Evolutionary conservation across 2,888 invertebrate genomes (phyloP).

Genomic region (Allolobophora icterica): DNA sequence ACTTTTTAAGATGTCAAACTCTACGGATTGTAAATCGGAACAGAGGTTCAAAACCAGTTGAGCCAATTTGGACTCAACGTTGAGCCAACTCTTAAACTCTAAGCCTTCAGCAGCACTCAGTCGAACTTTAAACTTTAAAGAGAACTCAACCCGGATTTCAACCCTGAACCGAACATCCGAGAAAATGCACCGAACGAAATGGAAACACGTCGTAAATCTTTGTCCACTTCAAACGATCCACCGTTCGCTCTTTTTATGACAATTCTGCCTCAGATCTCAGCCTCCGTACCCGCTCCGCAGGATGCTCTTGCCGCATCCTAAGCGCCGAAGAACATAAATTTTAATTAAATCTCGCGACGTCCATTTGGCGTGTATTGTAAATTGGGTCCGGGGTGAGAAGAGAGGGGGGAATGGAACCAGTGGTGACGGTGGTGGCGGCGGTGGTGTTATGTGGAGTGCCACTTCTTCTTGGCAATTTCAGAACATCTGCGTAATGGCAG

Average conservation of each 20-base stretch:
- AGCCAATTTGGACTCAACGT: no score
- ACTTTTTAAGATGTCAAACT: no score
- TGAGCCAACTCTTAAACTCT: no score
- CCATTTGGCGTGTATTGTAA: constrained; percentile 11
- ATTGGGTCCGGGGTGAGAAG: constrained; percentile 11
- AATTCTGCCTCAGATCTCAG: neutral
- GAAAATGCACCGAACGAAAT: neutral
- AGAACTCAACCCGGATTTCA: neutral
- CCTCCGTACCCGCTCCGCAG: neutral
- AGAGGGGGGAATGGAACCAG: neutral
- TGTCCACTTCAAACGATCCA: neutral
- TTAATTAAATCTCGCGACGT: constrained; percentile 4
- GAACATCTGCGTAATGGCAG: constrained; percentile 17
- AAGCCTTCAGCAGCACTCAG: neutral
- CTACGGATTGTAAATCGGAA: no score
- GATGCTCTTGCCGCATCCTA: neutral
- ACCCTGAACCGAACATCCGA: neutral
- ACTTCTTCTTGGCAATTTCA: neutral
- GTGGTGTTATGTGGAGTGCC: neutral
- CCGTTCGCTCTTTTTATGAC: neutral
- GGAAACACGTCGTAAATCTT: neutral
- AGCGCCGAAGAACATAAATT: neutral
- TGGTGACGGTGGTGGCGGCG: neutral
- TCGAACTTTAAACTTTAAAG: neutral
- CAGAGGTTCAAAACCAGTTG: no score